Conservation (phyloP, 2,797 vertebrate species). For the Ciconia nigra region DNA sequence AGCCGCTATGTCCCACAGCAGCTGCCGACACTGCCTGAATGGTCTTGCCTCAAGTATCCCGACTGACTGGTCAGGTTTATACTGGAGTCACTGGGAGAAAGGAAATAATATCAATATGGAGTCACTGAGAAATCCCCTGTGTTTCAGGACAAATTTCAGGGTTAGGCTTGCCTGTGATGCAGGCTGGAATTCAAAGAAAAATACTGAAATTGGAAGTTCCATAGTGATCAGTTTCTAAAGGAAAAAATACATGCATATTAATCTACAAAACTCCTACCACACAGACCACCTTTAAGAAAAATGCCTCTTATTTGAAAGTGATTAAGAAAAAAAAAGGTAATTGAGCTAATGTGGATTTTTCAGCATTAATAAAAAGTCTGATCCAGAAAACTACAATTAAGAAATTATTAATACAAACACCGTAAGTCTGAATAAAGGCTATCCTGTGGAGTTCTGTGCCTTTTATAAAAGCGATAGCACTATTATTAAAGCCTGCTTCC, state of each 20-base stretch:
- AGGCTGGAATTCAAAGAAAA: neutral
- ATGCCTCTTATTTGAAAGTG: neutral
- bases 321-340: neutral
- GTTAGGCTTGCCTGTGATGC: neutral
- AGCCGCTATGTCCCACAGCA: neutral
- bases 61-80: neutral
- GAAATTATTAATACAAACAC: neutral
- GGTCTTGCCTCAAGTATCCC: neutral
- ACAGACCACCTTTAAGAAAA: neutral
- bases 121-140: neutral
- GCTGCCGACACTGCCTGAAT: neutral
- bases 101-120: accelerated
- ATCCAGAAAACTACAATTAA: slow-evolving; percentile 2
- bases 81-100: neutral
- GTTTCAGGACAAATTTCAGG: neutral
- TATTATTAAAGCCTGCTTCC: neutral
- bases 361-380: neutral
- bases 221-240: neutral
- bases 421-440: neutral
- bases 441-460: neutral
- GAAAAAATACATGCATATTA: neutral
- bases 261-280: neutral
- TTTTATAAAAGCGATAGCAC: neutral
- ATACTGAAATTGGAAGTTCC: neutral
- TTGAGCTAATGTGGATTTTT: neutral